phyloP scores from a whole-genome alignment of 2,888 invertebrate genomes.

The Eledone cirrhosa region DNA sequence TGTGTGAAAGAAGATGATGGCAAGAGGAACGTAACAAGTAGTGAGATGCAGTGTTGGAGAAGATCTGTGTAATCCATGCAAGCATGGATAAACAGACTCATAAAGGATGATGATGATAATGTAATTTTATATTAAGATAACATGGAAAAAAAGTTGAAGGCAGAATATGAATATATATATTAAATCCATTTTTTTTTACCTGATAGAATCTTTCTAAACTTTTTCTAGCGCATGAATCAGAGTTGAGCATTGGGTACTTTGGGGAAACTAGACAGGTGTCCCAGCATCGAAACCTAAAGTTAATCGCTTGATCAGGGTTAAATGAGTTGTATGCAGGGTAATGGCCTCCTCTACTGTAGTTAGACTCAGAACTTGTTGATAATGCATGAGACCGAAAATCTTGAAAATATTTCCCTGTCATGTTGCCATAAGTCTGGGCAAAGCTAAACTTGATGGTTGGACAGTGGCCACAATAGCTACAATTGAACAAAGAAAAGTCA shows the following conservation, averaged over 20 bases:
- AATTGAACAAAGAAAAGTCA: slow-evolving; percentile 23
- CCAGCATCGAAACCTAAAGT: slow-evolving; percentile 59
- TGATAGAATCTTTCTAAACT: slow-evolving; percentile 59
- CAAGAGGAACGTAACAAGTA: no score
- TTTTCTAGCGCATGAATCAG: slow-evolving; percentile 63
- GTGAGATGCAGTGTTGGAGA: no score
- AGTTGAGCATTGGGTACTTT: slow-evolving; percentile 61
- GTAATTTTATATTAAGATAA: no score
- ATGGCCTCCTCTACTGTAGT: slow-evolving; percentile 63
- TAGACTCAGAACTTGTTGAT: slow-evolving; percentile 60
- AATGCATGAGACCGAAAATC: slow-evolving; percentile 64
- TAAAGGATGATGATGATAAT: no score
- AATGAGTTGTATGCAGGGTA: slow-evolving; percentile 67
- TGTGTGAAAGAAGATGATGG: no score
- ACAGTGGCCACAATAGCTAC: slow-evolving; percentile 65
- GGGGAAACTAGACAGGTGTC: slow-evolving; percentile 64
- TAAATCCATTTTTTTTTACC: slow-evolving; percentile 48
- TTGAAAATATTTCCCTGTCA: slow-evolving; percentile 66
- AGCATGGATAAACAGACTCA: no score
- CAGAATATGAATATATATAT: no score
- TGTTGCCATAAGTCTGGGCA: slow-evolving; percentile 67
- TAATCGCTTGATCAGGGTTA: slow-evolving; percentile 65
- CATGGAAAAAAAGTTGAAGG: neutral
- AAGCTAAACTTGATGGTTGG: slow-evolving; percentile 67
- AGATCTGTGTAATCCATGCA: no score